Evolutionary conservation across 2,888 invertebrate genomes (phyloP), one percentile per base, ranked within the genome.

Genomic region (Drosophila eohydei): DNA sequence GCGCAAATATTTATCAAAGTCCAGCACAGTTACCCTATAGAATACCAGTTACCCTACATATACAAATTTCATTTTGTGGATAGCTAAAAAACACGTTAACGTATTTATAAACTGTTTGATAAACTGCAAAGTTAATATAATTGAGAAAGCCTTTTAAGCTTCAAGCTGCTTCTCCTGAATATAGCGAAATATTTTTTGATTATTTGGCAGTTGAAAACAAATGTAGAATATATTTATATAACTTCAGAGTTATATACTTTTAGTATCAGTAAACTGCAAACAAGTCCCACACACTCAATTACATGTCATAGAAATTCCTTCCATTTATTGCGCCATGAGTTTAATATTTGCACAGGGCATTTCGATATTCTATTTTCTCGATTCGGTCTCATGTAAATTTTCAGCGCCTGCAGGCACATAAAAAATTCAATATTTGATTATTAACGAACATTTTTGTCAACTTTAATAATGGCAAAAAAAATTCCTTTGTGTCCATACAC

Each of bases 1-100:
- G 76, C 50, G 69, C 50, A 61, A 59, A 55, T 41, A 62, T 69
- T 54, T 52, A 38, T 54, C 36, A 54, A 54, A 54, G 26, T 16
- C 12, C 50, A 12, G 16, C 7, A 6, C 16, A 21, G 32, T 32
- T 50, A 30, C 16, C 16, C 50, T 14, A 32, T 1, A 36, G 36
- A n/a, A 21, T 21, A 21, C 21, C 16, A 21, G 32, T 32, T 50
- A 30, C 16, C 16, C 50, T 14, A 32, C 0, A 36, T 21, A 21
- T 21, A 21, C 1, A 21, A 21, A 21, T 21, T 21, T 21, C 21
- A 21, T 21, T 21, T 21, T 21, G 36, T 11, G 1, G 0, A 9
- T n/a, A 5, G 30, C 9, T 28, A 2, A 30, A 5, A 30, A 5
- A n/a, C 8, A 14, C n/a, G 26, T 44, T 26, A 44, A 28, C 1